phyloP scores from a whole-genome alignment of 2,888 invertebrate genomes.

The Acleris cristana region DNA sequence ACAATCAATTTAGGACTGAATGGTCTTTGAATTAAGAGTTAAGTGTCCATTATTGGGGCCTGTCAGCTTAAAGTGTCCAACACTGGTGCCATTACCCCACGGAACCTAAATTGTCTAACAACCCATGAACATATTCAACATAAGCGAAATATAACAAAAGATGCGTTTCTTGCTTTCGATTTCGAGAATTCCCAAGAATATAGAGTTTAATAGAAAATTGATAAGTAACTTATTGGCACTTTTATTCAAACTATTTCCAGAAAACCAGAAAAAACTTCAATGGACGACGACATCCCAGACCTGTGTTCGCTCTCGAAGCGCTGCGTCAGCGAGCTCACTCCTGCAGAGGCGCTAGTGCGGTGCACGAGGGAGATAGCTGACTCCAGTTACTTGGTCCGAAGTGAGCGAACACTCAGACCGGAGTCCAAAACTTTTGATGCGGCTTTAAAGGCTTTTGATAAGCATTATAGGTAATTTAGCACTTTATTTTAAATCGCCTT shows the following conservation, averaged over 20 bases:
- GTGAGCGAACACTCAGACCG: slow-evolving; percentile 64
- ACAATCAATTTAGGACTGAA: no score
- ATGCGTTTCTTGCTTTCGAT: no score
- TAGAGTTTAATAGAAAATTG: no score
- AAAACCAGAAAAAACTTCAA: slow-evolving; percentile 65
- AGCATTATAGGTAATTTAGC: slow-evolving; percentile 65
- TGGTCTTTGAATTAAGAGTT: no score
- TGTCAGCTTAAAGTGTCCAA: no score
- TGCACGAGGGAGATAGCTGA: slow-evolving; percentile 64
- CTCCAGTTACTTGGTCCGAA: slow-evolving; percentile 65
- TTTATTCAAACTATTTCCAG: slow-evolving; percentile 44
- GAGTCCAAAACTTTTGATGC: slow-evolving; percentile 63
- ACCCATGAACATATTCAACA: no score
- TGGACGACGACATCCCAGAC: slow-evolving; percentile 67
- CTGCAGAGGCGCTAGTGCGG: slow-evolving; percentile 67
- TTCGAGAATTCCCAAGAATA: no score
- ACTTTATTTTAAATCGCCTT: no score
- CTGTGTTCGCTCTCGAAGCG: slow-evolving; percentile 66
- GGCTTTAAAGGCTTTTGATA: slow-evolving; percentile 68
- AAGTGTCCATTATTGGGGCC: no score
- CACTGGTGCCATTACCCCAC: no score
- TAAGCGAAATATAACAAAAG: no score
- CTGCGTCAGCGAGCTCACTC: slow-evolving; percentile 56
- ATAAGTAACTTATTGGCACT: background rate
- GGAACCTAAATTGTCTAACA: no score